Evolutionary conservation across 2,113 vertebrate genomes (phyloP), one percentile per base, ranked within the genome.

Genomic region (Vimba vimba): DNA sequence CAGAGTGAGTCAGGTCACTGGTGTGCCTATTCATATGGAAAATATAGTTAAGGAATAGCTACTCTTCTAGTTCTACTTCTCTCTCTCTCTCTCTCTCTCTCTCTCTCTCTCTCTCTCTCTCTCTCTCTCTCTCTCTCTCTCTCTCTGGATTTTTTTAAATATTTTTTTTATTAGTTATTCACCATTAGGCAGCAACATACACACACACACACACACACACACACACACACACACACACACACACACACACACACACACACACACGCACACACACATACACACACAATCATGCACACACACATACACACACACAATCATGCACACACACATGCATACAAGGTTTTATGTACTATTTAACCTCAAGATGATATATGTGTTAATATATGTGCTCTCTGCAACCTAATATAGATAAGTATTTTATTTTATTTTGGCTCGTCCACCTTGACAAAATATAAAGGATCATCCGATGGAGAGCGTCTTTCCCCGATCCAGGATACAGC

Each of bases 11-110:
- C 23, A 43, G 57, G 78, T 79, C 39, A 80, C 3, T 45, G 36
- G 7, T 79, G 39, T 64, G 36, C 23, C 59, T 30, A 30, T 64
- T 80, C 79, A 45, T 9, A 64, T 80, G 39, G 39, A 80, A 80
- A 64, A 47, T 45, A 80, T 7, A 78, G 17, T 25, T 6, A 43
- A 79, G 57, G 33, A 62, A 79, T 45, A 60, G 43, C 77, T 5
- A 2, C 57, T 25, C 33, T 23, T 23, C 69, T 33, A 33, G 2
- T 30, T 71, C 33, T 27, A 10, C 60, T 62, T 52, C 74, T 52
- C 47, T 52, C 77, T 55, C 50, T 76, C 39, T 43, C 39, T 43
- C 39, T 43, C 39, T 43, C 6, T 43, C 39, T 62, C 74, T 52
- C 74, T 52, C 47, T 52, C 77, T 55, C 50, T 76, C 39, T 43